These are phyloP conservation scores for Mionectes macconnelli DNA, from an alignment of 2,113 vertebrate genomes.

Conservation along the genomic window DNA sequence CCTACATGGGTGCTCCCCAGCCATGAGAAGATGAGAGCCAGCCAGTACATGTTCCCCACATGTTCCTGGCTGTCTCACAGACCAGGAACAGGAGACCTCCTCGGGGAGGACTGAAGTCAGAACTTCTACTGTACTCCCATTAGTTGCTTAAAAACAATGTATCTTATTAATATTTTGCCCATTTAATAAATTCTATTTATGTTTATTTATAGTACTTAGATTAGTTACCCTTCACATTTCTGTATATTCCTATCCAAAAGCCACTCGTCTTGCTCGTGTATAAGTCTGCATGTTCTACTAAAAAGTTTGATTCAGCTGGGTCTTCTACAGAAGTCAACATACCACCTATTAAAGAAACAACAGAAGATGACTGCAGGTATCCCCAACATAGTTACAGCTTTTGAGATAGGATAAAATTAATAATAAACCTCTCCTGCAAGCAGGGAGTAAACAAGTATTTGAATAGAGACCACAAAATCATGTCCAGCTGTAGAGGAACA, in stretches of 20 bases:
- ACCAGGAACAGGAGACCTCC: not conserved
- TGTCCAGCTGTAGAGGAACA: not conserved
- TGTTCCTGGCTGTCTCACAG: too few relatives aligned
- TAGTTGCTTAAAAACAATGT: not conserved
- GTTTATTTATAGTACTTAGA: not conserved
- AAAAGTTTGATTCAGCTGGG: conserved; percentile 77
- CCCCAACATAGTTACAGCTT: not conserved
- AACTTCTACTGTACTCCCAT: not conserved
- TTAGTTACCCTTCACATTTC: conserved; percentile 79
- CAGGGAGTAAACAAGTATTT: not conserved
- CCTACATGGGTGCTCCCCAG: fast-evolving
- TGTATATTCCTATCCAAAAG: conserved; percentile 90
- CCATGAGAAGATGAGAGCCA: not conserved
- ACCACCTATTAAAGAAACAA: conserved; percentile 62
- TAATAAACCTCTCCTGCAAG: not conserved
- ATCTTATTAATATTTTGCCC: not conserved
- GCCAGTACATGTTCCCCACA: fast-evolving
- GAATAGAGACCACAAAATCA: not conserved
- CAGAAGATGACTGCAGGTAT: not conserved
- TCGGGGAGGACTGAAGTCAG: not conserved
- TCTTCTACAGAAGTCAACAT: conserved; percentile 79
- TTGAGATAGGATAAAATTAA: not conserved
- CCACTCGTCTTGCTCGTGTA: conserved; percentile 72
- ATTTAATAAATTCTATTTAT: not conserved
- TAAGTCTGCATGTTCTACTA: conserved; percentile 78